phyloP scores from a whole-genome alignment of 2,888 invertebrate genomes.

The Drosophila cognata region DNA sequence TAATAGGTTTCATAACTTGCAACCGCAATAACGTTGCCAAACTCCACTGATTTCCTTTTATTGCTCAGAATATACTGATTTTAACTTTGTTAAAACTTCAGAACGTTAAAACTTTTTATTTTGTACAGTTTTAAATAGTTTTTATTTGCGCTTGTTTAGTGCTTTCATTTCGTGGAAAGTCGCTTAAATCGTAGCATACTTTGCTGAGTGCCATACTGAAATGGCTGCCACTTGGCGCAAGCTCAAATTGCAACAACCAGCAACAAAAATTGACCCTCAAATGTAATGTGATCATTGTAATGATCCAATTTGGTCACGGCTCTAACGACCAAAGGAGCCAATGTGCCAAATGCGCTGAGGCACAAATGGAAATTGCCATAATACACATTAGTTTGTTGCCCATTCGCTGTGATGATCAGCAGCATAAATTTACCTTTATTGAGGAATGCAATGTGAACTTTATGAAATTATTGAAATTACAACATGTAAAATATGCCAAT shows the following conservation, averaged over 20 bases:
- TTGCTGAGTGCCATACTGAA: constrained; percentile 17
- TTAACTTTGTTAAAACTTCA: background rate
- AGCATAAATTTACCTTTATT: constrained; percentile 61
- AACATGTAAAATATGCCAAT: no score
- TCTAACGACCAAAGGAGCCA: constrained; percentile 17
- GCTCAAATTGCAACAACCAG: constrained; percentile 38
- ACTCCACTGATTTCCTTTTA: background rate
- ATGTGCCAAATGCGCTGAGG: constrained; percentile 25
- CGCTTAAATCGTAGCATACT: constrained; percentile 19
- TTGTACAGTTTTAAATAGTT: constrained; percentile 1
- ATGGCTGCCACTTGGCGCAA: constrained; percentile 31
- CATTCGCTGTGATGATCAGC: constrained; percentile 47
- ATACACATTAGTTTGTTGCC: constrained; percentile 32
- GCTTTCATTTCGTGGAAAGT: constrained; percentile 1
- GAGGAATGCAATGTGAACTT: constrained; percentile 43
- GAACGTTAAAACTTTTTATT: constrained; percentile 1
- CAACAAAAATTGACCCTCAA: constrained; percentile 10
- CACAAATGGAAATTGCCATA: constrained; percentile 37
- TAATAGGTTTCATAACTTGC: background rate
- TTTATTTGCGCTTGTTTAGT: constrained; percentile 1
- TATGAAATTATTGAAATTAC: constrained; percentile 4
- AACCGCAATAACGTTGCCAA: background rate
- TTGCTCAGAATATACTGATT: background rate
- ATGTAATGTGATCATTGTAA: constrained; percentile 66
- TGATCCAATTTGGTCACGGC: constrained; percentile 51